Evolutionary conservation across 2,888 invertebrate genomes (phyloP).

Genomic region (Altica lythri): DNA sequence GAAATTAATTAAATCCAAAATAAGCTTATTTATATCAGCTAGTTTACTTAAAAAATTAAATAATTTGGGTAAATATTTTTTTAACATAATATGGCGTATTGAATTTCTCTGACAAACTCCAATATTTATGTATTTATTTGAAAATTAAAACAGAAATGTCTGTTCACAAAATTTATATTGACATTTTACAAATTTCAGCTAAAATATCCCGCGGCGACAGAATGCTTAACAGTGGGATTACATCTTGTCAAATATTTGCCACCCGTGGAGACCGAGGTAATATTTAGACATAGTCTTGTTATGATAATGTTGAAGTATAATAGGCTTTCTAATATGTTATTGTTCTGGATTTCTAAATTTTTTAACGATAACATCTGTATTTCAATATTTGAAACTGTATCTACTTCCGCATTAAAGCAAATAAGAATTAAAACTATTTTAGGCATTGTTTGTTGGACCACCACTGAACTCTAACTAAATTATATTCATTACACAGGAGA

Average conservation of each 20-base stretch:
- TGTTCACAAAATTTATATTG: conserved; percentile 31
- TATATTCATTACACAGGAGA: too few species aligned
- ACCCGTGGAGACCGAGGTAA: conserved; percentile 31
- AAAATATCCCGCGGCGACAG: conserved; percentile 34
- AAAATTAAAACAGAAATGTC: conserved; percentile 5
- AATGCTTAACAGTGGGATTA: conserved; percentile 36
- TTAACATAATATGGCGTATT: too few species aligned
- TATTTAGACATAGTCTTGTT: conserved; percentile 37
- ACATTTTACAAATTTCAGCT: conserved; percentile 38
- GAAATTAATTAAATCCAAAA: not conserved
- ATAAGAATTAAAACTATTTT: too few species aligned
- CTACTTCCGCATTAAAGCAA: not conserved
- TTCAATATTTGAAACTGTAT: not conserved
- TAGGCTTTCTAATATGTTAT: conserved; percentile 18
- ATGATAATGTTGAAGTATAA: conserved; percentile 30
- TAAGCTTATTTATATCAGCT: not conserved
- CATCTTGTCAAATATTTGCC: conserved; percentile 35
- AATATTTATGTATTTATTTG: not conserved
- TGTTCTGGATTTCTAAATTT: conserved; percentile 19
- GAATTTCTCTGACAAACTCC: not conserved
- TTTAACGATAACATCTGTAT: conserved; percentile 11
- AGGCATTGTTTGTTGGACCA: too few species aligned
- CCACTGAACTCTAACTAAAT: too few species aligned
- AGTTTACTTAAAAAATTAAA: not conserved
- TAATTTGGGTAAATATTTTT: too few species aligned